phyloP scores from a whole-genome alignment of 2,797 vertebrate species.

The Pangasius krempfi region DNA sequence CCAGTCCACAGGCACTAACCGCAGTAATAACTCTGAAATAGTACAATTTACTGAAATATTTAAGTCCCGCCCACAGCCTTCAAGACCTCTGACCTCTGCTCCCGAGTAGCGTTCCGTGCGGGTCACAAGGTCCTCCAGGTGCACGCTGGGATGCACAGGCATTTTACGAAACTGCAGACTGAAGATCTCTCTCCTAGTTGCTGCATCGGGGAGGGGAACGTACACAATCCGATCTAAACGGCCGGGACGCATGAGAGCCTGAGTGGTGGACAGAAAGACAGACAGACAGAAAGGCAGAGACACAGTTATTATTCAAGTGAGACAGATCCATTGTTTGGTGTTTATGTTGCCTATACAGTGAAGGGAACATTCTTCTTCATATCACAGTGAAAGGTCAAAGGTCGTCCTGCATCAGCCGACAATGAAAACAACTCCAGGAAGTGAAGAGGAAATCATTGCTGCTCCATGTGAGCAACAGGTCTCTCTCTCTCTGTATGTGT shows the following conservation, averaged over 20 bases:
- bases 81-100: constrained; percentile 85
- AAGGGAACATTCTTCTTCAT: background rate
- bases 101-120: constrained; percentile 89
- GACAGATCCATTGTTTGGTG: background rate
- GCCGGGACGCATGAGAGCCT: constrained; percentile 96
- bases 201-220: constrained; percentile 88
- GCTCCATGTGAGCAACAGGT: constrained; percentile 20
- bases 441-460: constrained; percentile 47
- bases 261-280: constrained; percentile 20
- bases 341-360: background rate
- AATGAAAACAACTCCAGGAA: constrained; percentile 52
- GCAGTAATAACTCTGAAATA: background rate
- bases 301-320: background rate
- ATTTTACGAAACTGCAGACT: constrained; percentile 83
- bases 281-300: background rate
- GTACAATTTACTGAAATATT: background rate
- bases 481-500: background rate
- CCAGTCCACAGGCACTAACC: background rate
- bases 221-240: constrained; percentile 93
- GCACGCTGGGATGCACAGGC: constrained; percentile 80
- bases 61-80: background rate
- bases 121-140: constrained; percentile 79
- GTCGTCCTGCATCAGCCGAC: constrained; percentile 16
- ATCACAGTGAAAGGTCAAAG: constrained; percentile 29
- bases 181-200: constrained; percentile 87